A percentile compares a stretch with the other conserved stretches of the same genome.
Evolutionary conservation across 64 coral and sea anemone genomes (phyloP).

Genomic region (Dendrophyllia cribrosa): DNA sequence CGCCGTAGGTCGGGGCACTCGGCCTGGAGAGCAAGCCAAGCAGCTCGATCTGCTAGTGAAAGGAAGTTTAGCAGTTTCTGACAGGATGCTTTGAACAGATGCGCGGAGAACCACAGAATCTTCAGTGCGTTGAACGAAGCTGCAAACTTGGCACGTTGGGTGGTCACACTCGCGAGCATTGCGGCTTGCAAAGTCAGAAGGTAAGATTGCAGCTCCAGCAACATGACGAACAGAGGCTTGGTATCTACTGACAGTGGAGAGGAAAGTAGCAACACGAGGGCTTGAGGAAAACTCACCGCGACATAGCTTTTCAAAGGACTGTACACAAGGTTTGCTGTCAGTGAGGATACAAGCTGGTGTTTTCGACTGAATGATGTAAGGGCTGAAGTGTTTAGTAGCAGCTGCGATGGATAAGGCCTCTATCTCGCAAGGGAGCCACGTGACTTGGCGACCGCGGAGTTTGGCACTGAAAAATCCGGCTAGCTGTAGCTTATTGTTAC

Average conservation of each 20-base stretch:
- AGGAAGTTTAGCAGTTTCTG: neutral
- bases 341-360: neutral
- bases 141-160: slow-evolving; percentile 10
- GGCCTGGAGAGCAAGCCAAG: slow-evolving; percentile 16
- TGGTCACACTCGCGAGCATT: slow-evolving; percentile 5
- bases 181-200: slow-evolving; percentile 14
- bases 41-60: slow-evolving; percentile 25
- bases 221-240: slow-evolving; percentile 17
- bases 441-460: neutral
- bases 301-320: too few relatives aligned
- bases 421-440: slow-evolving; percentile 17
- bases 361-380: neutral
- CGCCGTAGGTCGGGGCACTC: slow-evolving; percentile 16
- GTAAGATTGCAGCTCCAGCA: neutral
- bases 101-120: slow-evolving; percentile 2
- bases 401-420: too few relatives aligned
- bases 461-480: slow-evolving; percentile 46
- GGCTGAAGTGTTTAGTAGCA: too few relatives aligned
- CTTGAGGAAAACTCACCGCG: slow-evolving; percentile 6
- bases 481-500: neutral
- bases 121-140: neutral
- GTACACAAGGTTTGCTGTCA: neutral
- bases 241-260: slow-evolving; percentile 17
- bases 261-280: neutral
- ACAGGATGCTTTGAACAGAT: neutral